Percentiles rank a stretch among this genome's conserved stretches.
These are phyloP conservation scores for Cheilosia impressa DNA, from an alignment of 2,888 invertebrate species.

Conservation along the genomic window DNA sequence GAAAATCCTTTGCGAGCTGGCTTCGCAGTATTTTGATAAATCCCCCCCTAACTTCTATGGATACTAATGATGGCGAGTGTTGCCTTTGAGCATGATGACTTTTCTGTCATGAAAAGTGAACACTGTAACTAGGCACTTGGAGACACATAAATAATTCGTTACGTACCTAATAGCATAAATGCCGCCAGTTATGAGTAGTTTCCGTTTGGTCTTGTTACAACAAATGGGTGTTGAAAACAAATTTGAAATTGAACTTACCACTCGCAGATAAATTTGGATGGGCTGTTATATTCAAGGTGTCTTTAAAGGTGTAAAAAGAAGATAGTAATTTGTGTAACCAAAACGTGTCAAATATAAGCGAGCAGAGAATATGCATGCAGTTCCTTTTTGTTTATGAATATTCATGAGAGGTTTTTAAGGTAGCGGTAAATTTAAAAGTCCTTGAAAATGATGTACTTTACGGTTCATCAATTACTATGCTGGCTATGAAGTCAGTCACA, in stretches of 20 bases:
- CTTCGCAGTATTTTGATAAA: slow-evolving; percentile 5
- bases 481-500: no score
- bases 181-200: not conserved
- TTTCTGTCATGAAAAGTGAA: not conserved
- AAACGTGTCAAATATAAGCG: no score
- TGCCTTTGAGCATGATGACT: not conserved
- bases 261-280: not conserved
- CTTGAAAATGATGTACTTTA: no score
- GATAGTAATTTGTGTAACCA: no score
- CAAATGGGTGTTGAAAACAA: slow-evolving; percentile 1
- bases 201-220: not conserved
- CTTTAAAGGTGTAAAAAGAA: no score
- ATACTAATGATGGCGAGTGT: slow-evolving; percentile 11
- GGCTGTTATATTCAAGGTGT: not conserved
- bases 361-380: no score
- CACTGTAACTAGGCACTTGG: not conserved
- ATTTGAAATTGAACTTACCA: slow-evolving; percentile 1
- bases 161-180: not conserved
- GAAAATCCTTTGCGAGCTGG: not conserved
- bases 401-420: no score
- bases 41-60: not conserved
- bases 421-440: no score
- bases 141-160: slow-evolving; percentile 12
- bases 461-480: no score
- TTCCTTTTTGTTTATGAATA: no score